These are phyloP conservation scores for Halichoerus grypus DNA, from an alignment of 2,113 vertebrate genomes.

Conservation along the genomic window DNA sequence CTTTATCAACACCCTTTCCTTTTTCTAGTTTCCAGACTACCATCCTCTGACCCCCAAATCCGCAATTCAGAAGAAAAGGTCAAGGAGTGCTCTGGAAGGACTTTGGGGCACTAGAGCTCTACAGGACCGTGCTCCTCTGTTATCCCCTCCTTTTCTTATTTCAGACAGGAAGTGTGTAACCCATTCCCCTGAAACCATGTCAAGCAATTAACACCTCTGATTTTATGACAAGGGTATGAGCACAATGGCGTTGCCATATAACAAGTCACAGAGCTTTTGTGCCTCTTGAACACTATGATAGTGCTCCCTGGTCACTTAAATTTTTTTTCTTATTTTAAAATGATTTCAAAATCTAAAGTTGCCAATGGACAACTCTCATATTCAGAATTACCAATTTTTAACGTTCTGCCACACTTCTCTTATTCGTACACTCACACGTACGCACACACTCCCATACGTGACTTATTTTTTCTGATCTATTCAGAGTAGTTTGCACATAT, in stretches of 20 bases:
- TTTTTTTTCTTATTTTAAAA: conserved; percentile 33
- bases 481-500: background rate
- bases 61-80: background rate
- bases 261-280: background rate
- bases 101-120: background rate
- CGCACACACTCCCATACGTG: background rate
- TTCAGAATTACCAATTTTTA: background rate
- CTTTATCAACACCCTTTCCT: conserved; percentile 53
- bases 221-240: background rate
- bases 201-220: background rate
- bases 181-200: background rate
- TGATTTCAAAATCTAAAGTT: conserved; percentile 58
- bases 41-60: background rate
- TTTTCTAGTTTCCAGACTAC: conserved; percentile 28
- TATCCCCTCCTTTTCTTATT: background rate
- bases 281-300: background rate
- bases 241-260: background rate
- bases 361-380: background rate
- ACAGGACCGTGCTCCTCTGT: too few species aligned
- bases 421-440: background rate
- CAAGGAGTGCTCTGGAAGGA: background rate
- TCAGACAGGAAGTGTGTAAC: background rate
- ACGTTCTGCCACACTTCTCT: background rate
- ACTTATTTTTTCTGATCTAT: background rate
- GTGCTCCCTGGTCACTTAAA: background rate